Evolutionary conservation across 2,888 invertebrate species (phyloP), one percentile per base, ranked within the genome.

Genomic region (Drosophila kuntzei): DNA sequence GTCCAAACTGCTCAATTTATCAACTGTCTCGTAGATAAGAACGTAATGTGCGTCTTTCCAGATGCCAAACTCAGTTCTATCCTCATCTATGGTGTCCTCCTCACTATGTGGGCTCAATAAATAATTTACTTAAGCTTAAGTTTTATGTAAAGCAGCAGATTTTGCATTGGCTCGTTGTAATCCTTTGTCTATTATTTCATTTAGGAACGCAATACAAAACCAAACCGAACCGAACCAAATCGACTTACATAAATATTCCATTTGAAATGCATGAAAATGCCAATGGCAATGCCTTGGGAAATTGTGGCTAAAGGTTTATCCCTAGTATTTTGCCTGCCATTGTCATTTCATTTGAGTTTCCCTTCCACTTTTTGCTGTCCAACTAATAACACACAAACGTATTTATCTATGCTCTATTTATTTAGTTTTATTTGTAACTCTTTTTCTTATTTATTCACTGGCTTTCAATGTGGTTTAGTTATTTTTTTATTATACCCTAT

Each of bases 151-250:
- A 88, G 84, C 53, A 83, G 76, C 60, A 73, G 85, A 70, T 72
- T 63, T 74, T 41, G 63, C 64, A 81, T 63, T 66, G 77, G 54
- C 18, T 50, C 57, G 20, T 65, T 25, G 79, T 88, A 83, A 83
- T 79, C 83, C 88, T 86, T 85, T 82, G 86, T 74, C 83, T 82
- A 88, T 87, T 87, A 82, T 82, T 82, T 86, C 81, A 82, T 83
- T 87, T 73, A 46, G 57, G 22, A 62, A 34, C 57, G 43, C 34
- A 49, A 64, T 63, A 75, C 44, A 43, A 9, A 37, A 16, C 9
- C 39, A 25, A 36, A 34, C 36, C 25, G 12, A 46, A 11, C 47
- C 63, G 34, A 53, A 62, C n/a, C n/a, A n/a, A n/a, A n/a, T 14
- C 65, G 82, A 82, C 74, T 74, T 84, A 84, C 89, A 89, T 79